These are phyloP conservation scores for Elymnias hypermnestra DNA, from an alignment of 1,140 invertebrate species.

Conservation along the genomic window DNA sequence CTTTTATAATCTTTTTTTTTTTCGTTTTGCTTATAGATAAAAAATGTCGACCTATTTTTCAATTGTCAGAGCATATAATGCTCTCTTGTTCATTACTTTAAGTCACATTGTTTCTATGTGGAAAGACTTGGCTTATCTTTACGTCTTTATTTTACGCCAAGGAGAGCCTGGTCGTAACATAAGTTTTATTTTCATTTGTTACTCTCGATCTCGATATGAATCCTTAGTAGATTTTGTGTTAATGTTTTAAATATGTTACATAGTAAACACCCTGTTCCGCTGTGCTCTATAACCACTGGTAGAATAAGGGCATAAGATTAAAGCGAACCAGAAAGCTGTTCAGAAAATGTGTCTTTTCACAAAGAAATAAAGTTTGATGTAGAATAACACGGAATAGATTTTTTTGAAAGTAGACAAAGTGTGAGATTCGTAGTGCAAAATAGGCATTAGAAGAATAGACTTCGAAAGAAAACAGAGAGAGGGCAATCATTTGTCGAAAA, in stretches of 20 bases:
- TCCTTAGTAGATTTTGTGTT: slow-evolving; percentile 57
- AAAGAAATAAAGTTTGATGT: slow-evolving; percentile 75
- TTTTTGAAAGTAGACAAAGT: slow-evolving; percentile 74
- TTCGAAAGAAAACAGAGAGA: slow-evolving; percentile 38
- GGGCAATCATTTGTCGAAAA: slow-evolving; percentile 73
- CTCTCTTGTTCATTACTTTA: slow-evolving; percentile 30
- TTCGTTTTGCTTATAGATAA: slow-evolving; percentile 46
- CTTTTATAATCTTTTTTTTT: slow-evolving; percentile 33
- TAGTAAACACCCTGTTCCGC: slow-evolving; percentile 33
- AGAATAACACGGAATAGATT: slow-evolving; percentile 64
- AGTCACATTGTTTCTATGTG: slow-evolving; percentile 78
- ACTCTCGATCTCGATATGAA: slow-evolving; percentile 20
- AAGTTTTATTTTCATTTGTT: slow-evolving; percentile 34
- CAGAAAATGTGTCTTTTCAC: slow-evolving; percentile 95
- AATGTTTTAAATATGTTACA: slow-evolving; percentile 34
- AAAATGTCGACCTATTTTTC: slow-evolving; percentile 20
- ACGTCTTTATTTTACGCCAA: slow-evolving; percentile 47
- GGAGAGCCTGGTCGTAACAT: slow-evolving; percentile 63
- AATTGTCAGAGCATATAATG: slow-evolving; percentile 18
- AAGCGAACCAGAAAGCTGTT: slow-evolving; percentile 61
- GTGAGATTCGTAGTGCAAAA: slow-evolving; percentile 46
- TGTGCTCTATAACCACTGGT: slow-evolving; percentile 32
- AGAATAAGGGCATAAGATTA: slow-evolving; percentile 37
- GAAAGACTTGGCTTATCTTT: slow-evolving; percentile 77
- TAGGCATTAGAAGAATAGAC: slow-evolving; percentile 41